Conservation (phyloP, 2,888 invertebrate species). For the Scaptomyza polygonia region DNA sequence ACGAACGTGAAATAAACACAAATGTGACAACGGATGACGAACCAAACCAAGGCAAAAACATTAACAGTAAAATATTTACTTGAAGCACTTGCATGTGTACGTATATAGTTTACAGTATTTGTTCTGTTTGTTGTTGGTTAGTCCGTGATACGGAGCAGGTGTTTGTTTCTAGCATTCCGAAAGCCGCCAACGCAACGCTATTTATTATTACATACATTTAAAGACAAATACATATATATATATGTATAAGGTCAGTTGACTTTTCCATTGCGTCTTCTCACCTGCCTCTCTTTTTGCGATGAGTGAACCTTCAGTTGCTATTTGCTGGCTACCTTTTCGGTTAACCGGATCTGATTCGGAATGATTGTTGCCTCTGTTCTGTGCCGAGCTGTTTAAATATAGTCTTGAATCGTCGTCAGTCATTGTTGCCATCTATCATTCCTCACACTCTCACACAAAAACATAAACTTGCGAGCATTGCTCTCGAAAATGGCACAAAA, state of each 20-base stretch:
- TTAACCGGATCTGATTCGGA: constrained; percentile 76
- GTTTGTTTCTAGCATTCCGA: constrained; percentile 61
- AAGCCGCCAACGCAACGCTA: constrained; percentile 56
- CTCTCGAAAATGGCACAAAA: constrained; percentile 68
- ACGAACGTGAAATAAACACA: constrained; percentile 60
- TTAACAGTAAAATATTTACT: constrained; percentile 12
- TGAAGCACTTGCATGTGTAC: constrained; percentile 2
- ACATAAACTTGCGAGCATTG: constrained; percentile 58
- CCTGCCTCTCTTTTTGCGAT: constrained; percentile 18
- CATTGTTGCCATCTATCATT: constrained; percentile 62
- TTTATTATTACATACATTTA: constrained; percentile 5
- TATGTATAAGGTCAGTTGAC: constrained; percentile 51
- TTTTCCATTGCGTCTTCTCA: constrained; percentile 34
- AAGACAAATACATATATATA: constrained; percentile 13
- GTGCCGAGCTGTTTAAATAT: constrained; percentile 50
- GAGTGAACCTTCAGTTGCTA: constrained; percentile 24
- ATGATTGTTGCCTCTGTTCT: constrained; percentile 55
- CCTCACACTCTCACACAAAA: constrained; percentile 17
- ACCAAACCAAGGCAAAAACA: neutral
- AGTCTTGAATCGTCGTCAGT: constrained; percentile 32
- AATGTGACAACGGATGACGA: constrained; percentile 52
- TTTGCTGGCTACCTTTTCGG: constrained; percentile 59
- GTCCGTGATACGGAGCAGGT: constrained; percentile 63
- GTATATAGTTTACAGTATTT: constrained; percentile 6
- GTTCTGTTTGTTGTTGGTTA: constrained; percentile 26